Conservation (phyloP, 2,113 vertebrate genomes). For the Gnathonemus longibarbis region DNA sequence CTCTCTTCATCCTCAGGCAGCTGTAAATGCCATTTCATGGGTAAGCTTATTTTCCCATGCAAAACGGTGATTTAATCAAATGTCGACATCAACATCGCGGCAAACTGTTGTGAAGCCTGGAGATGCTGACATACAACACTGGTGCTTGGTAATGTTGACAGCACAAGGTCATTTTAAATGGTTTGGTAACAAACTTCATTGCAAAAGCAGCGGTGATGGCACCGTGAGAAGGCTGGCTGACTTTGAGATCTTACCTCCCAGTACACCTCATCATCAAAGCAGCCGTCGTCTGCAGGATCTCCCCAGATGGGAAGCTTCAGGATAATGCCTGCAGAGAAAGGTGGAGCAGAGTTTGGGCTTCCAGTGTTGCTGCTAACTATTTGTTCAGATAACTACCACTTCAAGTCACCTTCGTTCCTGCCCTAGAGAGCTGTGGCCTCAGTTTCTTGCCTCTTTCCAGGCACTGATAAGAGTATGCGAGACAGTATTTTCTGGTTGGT, state of each 20-base stretch:
- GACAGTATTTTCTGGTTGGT: not conserved
- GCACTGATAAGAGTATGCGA: not conserved
- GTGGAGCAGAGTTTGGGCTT: not conserved
- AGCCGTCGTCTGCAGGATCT: conserved; percentile 77
- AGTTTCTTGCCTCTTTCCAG: not conserved
- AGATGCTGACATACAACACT: not conserved
- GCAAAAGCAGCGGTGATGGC: not conserved
- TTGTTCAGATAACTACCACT: not conserved
- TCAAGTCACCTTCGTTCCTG: not conserved
- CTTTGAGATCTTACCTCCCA: conserved; percentile 79
- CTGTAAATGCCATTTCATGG: conserved; percentile 42
- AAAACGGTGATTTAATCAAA: not conserved
- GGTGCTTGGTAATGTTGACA: not conserved
- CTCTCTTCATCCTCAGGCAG: conserved; percentile 71
- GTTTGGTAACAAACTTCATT: not conserved
- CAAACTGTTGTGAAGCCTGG: not conserved
- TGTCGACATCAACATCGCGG: not conserved
- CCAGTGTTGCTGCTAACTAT: not conserved
- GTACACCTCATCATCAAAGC: conserved; percentile 82
- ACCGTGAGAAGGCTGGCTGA: not conserved
- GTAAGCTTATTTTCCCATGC: not conserved
- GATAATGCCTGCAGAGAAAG: conserved; percentile 64
- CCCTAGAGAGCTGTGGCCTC: not conserved
- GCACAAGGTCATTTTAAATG: not conserved
- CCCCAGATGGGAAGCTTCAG: conserved; percentile 87